Evolutionary conservation across 2,113 vertebrate species (phyloP).

Genomic region (Poeciliopsis retropinna): DNA sequence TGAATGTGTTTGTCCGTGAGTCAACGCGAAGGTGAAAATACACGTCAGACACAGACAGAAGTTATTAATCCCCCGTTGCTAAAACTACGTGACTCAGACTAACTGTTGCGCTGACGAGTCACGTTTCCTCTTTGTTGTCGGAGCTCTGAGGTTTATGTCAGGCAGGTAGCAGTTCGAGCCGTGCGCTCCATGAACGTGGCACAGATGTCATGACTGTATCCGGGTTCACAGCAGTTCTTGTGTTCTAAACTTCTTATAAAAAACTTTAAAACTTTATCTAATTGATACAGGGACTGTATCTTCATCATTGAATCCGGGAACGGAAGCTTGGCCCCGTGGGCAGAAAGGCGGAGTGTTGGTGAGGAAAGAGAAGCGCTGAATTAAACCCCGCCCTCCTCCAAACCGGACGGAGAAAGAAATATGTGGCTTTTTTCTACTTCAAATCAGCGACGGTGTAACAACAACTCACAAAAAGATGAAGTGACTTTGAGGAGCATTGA

Average conservation of each 20-base stretch:
- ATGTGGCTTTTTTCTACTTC: neutral
- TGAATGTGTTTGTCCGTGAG: conserved; percentile 37
- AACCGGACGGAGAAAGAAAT: conserved; percentile 1
- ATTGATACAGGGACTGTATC: neutral
- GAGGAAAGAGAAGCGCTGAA: conserved; percentile 19
- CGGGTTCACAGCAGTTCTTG: neutral
- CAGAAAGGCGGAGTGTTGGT: conserved; percentile 64
- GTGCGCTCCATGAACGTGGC: conserved; percentile 14
- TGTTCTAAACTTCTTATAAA: neutral
- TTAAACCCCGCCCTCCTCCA: conserved; percentile 55
- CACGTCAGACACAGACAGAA: neutral
- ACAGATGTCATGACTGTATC: neutral
- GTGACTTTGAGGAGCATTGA: too few species aligned
- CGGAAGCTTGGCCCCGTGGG: conserved; percentile 61
- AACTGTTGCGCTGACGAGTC: conserved; percentile 48
- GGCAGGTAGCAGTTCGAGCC: conserved; percentile 15
- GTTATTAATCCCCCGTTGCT: conserved; percentile 22
- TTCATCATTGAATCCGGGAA: conserved; percentile 46
- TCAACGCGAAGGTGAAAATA: conserved; percentile 35
- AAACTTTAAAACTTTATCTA: neutral
- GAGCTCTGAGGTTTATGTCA: neutral
- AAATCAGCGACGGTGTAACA: neutral
- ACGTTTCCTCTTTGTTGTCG: conserved; percentile 24
- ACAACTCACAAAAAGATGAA: neutral
- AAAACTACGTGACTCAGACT: conserved; percentile 46